Evolutionary conservation across 1,140 invertebrate genomes (phyloP), one percentile per base, ranked within the genome.

Genomic region (Reticulitermes speratus): DNA sequence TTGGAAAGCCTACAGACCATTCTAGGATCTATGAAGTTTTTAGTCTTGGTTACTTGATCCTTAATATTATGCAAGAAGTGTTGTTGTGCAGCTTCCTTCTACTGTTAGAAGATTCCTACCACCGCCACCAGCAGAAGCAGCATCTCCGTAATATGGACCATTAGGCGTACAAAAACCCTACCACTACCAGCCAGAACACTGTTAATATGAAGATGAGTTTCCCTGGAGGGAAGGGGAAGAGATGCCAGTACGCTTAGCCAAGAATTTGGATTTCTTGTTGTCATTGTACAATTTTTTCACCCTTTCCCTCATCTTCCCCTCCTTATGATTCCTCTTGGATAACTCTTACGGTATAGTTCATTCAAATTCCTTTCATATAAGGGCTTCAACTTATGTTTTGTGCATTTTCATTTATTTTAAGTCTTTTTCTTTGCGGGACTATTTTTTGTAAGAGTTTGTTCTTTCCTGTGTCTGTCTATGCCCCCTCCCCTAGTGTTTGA

Each of bases 11-110:
- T 65, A n/a, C 59, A 65, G 59, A 65, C 59, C 59, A 65, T 23
- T 12, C 59, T 12, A 65, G 25, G 59, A 65, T 65, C 59, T 23
- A n/a, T 12, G 21, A n/a, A 23, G 59, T 65, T 65, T 65, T 65
- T 65, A 7, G 59, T 65, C 59, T 23, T 65, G 59, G 59, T 65
- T 65, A 65, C 59, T 65, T 65, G 59, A 65, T 21, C 59, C 21
- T 65, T 65, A 65, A 65, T 65, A 65, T 65, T 65, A 65, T 65
- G 59, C 59, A 65, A 65, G 59, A 65, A 65, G 59, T 65, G 59
- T 65, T 65, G 59, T 65, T 65, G 59, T 65, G 59, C 19, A 21
- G 59, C 59, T 65, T 65, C 59, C 59, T 65, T 48, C 16, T 48
- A 12, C 48, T 48, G 48, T 48, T 65, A 65, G 59, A 65, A 19